These are phyloP conservation scores for Sminthurinus signatus DNA, from an alignment of 1,140 invertebrate species.

Conservation along the genomic window DNA sequence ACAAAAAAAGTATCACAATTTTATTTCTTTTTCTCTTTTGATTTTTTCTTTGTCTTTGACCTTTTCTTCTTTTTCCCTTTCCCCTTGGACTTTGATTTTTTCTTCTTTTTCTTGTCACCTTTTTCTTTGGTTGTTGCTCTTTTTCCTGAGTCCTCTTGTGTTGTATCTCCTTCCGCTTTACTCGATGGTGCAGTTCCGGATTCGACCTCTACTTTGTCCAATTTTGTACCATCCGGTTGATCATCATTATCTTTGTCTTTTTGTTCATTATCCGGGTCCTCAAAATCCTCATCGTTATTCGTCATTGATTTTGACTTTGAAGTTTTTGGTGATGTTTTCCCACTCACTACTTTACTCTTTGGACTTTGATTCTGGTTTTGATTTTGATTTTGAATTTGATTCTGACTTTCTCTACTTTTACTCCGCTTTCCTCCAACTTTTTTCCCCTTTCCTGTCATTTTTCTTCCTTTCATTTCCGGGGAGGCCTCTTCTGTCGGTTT, in stretches of 20 bases:
- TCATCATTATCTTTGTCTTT: neutral
- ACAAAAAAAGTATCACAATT: neutral
- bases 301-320: too few relatives aligned
- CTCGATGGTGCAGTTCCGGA: neutral
- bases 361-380: too few relatives aligned
- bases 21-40: neutral
- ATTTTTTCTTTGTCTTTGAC: neutral
- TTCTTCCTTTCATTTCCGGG: too few relatives aligned
- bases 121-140: neutral
- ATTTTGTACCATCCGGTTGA: neutral
- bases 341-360: too few relatives aligned
- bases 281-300: too few relatives aligned
- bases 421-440: too few relatives aligned
- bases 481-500: too few relatives aligned
- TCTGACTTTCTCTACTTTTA: too few relatives aligned
- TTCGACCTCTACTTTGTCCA: neutral
- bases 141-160: neutral
- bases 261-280: too few relatives aligned
- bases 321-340: too few relatives aligned
- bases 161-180: neutral
- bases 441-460: too few relatives aligned
- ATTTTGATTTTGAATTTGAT: too few relatives aligned
- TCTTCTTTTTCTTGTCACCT: neutral
- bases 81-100: neutral
- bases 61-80: slow-evolving; percentile 1